Conservation (phyloP, 1,140 invertebrate species). For the Thaumatotibia leucotreta region DNA sequence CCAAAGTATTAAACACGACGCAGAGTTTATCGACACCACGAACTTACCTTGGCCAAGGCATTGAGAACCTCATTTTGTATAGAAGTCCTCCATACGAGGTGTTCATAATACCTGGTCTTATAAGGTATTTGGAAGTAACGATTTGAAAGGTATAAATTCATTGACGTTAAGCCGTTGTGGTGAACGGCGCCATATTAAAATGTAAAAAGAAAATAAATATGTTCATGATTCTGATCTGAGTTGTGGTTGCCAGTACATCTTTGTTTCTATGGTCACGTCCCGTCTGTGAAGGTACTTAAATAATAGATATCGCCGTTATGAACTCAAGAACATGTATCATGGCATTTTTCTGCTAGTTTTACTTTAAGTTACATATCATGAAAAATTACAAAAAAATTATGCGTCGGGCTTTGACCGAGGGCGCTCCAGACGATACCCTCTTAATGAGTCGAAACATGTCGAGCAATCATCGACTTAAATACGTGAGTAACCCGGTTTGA, state of each 20-base stretch:
- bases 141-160: background rate
- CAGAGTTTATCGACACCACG: background rate
- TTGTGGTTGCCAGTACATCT: background rate
- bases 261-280: too few species aligned
- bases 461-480: too few species aligned
- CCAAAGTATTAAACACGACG: background rate
- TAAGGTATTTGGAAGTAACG: background rate
- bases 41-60: background rate
- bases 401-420: too few species aligned
- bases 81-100: background rate
- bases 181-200: background rate
- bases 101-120: background rate
- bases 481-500: too few species aligned
- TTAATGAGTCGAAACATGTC: too few species aligned
- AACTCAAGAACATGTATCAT: too few species aligned
- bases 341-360: too few species aligned
- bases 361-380: too few species aligned
- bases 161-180: background rate
- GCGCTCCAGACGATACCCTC: too few species aligned
- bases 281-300: too few species aligned
- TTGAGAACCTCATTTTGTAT: background rate
- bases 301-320: too few species aligned
- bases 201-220: background rate
- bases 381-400: too few species aligned
- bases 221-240: background rate